Evolutionary conservation across 2,888 invertebrate genomes (phyloP).

Genomic region (Chorisops tibialis): DNA sequence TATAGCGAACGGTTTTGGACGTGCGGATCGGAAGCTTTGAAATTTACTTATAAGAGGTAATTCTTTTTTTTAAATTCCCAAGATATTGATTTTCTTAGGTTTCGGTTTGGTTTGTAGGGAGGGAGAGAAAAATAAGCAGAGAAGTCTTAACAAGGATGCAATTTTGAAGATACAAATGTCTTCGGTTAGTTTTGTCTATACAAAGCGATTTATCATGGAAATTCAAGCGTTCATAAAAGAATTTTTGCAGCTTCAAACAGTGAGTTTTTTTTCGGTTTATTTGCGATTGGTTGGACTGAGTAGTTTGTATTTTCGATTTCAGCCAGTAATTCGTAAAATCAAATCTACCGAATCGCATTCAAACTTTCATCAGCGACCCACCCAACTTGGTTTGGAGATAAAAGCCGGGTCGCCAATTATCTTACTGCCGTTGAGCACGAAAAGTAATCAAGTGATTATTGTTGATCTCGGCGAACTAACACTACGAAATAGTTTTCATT

Average conservation of each 20-base stretch:
- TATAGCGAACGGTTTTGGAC: slow-evolving; percentile 82
- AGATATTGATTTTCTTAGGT: slow-evolving; percentile 23
- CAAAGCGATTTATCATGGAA: slow-evolving; percentile 87
- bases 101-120: slow-evolving; percentile 31
- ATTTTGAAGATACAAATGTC: slow-evolving; percentile 69
- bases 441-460: slow-evolving; percentile 72
- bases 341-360: slow-evolving; percentile 44
- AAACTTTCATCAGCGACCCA: slow-evolving; percentile 41
- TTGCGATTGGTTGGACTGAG: neutral
- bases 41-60: slow-evolving; percentile 64
- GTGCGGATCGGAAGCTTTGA: slow-evolving; percentile 74
- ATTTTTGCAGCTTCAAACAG: slow-evolving; percentile 78
- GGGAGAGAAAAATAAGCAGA: slow-evolving; percentile 35
- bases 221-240: slow-evolving; percentile 81
- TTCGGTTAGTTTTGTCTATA: slow-evolving; percentile 90
- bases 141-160: slow-evolving; percentile 42
- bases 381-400: slow-evolving; percentile 48
- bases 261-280: slow-evolving; percentile 53
- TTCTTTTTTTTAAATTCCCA: slow-evolving; percentile 23
- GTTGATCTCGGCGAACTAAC: slow-evolving; percentile 76
- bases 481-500: slow-evolving; percentile 72
- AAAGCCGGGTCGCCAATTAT: slow-evolving; percentile 70
- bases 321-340: slow-evolving; percentile 49
- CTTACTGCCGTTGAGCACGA: slow-evolving; percentile 79
- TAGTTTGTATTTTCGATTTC: slow-evolving; percentile 14